A percentile compares a stretch with the other conserved stretches of the same genome.
These are phyloP conservation scores for Epinephelus fuscoguttatus DNA, from an alignment of 2,113 vertebrate genomes.

Conservation along the genomic window DNA sequence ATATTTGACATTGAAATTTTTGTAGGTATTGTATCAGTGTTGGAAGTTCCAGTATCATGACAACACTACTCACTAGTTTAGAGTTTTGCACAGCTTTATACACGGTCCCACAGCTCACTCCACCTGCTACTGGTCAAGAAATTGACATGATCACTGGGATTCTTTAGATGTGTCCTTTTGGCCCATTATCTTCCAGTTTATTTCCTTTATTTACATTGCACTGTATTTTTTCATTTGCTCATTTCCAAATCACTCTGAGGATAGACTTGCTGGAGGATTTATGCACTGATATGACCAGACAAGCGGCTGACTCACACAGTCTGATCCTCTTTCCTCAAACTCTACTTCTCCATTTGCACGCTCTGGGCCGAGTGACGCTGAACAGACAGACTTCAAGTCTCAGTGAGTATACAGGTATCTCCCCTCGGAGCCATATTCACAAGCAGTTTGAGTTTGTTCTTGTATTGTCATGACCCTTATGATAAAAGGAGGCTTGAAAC, in stretches of 20 bases:
- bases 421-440: neutral
- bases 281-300: constrained; percentile 18
- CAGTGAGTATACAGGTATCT: constrained; percentile 5
- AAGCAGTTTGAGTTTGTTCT: neutral
- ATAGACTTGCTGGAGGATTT: constrained; percentile 20
- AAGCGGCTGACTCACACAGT: constrained; percentile 32
- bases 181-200: too few species aligned
- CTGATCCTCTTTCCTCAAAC: constrained; percentile 23
- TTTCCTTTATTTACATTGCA: neutral
- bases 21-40: too few species aligned
- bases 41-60: too few species aligned
- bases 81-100: too few species aligned
- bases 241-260: constrained; percentile 12
- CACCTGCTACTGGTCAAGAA: too few species aligned
- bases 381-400: constrained; percentile 37
- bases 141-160: too few species aligned
- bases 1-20: too few species aligned
- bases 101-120: too few species aligned
- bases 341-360: neutral
- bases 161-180: neutral
- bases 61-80: too few species aligned
- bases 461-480: neutral
- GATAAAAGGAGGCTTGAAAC: neutral
- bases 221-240: neutral
- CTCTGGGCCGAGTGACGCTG: constrained; percentile 18